A percentile compares a stretch with the other conserved stretches of the same genome.
Evolutionary conservation across 2,113 vertebrate species (phyloP).

Genomic region (Callospermophilus lateralis): DNA sequence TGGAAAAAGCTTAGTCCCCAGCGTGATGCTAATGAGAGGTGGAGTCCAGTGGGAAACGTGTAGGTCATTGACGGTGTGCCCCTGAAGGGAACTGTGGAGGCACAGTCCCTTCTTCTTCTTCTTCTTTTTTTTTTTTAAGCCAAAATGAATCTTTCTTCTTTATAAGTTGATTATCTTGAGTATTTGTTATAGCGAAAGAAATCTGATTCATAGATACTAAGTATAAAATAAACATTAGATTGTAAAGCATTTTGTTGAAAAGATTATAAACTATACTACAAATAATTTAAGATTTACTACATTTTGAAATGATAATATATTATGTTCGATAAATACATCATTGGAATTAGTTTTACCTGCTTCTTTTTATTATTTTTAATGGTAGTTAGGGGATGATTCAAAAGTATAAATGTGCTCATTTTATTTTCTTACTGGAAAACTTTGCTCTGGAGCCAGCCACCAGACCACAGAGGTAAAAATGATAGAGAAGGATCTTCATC

Average conservation of each 20-base stretch:
- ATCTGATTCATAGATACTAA: neutral
- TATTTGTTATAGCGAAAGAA: neutral
- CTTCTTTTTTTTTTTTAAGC: neutral
- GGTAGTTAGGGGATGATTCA: neutral
- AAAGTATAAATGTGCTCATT: neutral
- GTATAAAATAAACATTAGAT: neutral
- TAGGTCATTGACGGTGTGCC: too few species aligned
- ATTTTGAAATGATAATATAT: conserved; percentile 5
- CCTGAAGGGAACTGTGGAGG: neutral
- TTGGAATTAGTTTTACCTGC: neutral
- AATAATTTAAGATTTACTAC: conserved; percentile 6
- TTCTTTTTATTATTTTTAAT: conserved; percentile 32
- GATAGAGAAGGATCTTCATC: neutral
- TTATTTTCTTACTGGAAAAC: neutral
- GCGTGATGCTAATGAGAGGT: neutral
- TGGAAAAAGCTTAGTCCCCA: neutral
- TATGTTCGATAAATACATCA: neutral
- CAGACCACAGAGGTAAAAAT: neutral
- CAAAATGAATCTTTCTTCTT: neutral
- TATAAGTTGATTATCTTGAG: neutral
- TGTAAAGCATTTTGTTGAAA: neutral
- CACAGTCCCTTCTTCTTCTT: neutral
- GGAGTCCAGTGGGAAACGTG: too few species aligned
- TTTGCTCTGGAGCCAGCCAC: neutral
- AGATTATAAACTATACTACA: neutral